Percentiles rank a stretch among this genome's conserved stretches.
Evolutionary conservation across 2,888 invertebrate species (phyloP).

Genomic region (Fragum sueziense): DNA sequence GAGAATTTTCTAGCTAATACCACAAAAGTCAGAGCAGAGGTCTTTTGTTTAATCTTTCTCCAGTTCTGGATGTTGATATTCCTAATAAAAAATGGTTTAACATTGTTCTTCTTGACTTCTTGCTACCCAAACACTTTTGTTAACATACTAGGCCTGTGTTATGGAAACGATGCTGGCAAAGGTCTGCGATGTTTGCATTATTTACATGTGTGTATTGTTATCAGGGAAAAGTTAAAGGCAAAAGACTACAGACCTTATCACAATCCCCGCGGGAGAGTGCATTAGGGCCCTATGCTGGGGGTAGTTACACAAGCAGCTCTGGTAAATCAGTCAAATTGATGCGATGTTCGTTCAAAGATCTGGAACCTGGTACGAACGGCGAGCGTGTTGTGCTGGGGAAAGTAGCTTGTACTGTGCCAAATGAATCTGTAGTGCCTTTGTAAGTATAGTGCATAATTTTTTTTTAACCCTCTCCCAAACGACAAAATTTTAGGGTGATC

Average conservation of each 20-base stretch:
- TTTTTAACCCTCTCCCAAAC: too few relatives aligned
- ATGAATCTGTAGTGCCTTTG: constrained; percentile 87
- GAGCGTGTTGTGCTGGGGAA: constrained; percentile 88
- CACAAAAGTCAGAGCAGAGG: too few relatives aligned
- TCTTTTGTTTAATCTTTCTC: too few relatives aligned
- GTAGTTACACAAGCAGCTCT: constrained; percentile 84
- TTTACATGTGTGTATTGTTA: constrained; percentile 20
- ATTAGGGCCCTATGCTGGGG: constrained; percentile 87
- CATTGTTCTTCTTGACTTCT: not conserved
- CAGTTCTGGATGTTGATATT: too few relatives aligned
- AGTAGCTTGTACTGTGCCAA: constrained; percentile 91
- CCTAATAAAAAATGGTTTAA: too few relatives aligned
- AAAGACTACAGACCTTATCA: constrained; percentile 87
- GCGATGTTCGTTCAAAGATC: constrained; percentile 84
- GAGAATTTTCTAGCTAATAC: too few relatives aligned
- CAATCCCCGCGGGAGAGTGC: constrained; percentile 85
- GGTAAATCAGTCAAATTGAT: constrained; percentile 85
- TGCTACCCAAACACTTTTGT: constrained; percentile 82
- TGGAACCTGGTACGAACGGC: constrained; percentile 87
- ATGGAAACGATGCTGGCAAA: constrained; percentile 86
- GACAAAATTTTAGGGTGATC: too few relatives aligned
- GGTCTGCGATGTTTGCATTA: constrained; percentile 78
- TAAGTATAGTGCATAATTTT: constrained; percentile 74
- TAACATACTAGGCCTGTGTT: constrained; percentile 87
- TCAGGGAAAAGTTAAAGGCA: constrained; percentile 88